A percentile compares a stretch with the other conserved stretches of the same genome.
Conservation (phyloP, 2,888 invertebrate species). For the Charanyca ferruginea region DNA sequence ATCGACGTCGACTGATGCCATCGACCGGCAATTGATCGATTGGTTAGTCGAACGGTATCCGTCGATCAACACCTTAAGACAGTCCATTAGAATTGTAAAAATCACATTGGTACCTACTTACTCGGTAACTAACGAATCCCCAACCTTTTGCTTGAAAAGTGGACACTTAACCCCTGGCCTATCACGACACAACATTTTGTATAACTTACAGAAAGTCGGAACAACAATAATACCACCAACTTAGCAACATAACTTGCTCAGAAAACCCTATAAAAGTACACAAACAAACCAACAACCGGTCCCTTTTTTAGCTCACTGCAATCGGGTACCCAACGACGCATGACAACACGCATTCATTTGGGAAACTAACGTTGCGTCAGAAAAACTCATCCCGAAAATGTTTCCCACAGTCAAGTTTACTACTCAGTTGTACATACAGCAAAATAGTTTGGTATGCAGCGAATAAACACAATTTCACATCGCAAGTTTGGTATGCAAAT, state of each 20-base stretch:
- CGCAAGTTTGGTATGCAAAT: no score
- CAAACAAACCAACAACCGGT: constrained; percentile 16
- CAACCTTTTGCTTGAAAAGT: no score
- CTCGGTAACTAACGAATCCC: no score
- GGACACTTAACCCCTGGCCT: no score
- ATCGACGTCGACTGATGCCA: no score
- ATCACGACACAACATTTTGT: no score
- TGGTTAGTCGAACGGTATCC: no score
- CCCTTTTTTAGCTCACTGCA: constrained; percentile 33
- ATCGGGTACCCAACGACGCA: constrained; percentile 42
- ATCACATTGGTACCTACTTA: no score
- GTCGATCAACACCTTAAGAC: no score
- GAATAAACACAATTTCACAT: neutral
- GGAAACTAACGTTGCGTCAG: constrained; percentile 41
- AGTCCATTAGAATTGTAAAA: no score
- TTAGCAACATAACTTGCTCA: neutral
- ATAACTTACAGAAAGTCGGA: neutral
- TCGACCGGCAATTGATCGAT: no score
- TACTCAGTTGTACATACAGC: constrained; percentile 26
- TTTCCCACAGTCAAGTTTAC: constrained; percentile 31
- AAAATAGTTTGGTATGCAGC: constrained; percentile 4
- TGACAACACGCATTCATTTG: constrained; percentile 60
- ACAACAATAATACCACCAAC: neutral
- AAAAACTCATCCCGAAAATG: constrained; percentile 51
- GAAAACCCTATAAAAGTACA: neutral